Percentiles rank a stretch among this genome's conserved stretches.
Conservation (phyloP, 2,888 invertebrate species). For the Diaphora mendica region DNA sequence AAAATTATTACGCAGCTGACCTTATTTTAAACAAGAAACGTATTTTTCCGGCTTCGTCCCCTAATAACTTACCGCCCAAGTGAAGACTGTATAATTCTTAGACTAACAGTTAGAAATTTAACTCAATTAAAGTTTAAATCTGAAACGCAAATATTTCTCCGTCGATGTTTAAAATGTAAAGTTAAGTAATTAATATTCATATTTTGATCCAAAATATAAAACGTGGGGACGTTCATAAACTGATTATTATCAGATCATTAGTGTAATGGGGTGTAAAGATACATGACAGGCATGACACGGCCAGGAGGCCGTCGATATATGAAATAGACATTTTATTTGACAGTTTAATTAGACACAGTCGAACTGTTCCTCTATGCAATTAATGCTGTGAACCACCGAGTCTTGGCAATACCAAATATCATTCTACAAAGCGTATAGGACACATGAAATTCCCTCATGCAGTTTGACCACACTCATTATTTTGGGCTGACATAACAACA, state of each 20-base stretch:
- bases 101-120: slow-evolving; percentile 33
- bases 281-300: slow-evolving; percentile 52
- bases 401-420: slow-evolving; percentile 26
- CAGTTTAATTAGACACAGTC: slow-evolving; percentile 21
- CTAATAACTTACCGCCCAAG: slow-evolving; percentile 44
- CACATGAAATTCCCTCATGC: slow-evolving; percentile 52
- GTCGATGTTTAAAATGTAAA: neutral
- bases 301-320: slow-evolving; percentile 53
- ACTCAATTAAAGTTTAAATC: slow-evolving; percentile 27
- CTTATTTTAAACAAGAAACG: slow-evolving; percentile 49
- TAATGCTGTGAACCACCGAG: slow-evolving; percentile 18
- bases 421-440: slow-evolving; percentile 18
- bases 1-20: slow-evolving; percentile 62
- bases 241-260: slow-evolving; percentile 66
- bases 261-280: slow-evolving; percentile 62
- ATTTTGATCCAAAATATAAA: slow-evolving; percentile 30
- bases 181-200: slow-evolving; percentile 35
- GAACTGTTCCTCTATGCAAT: slow-evolving; percentile 22
- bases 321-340: slow-evolving; percentile 19
- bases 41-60: slow-evolving; percentile 61
- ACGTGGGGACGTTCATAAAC: slow-evolving; percentile 44
- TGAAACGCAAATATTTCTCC: slow-evolving; percentile 20
- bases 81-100: slow-evolving; percentile 53
- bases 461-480: slow-evolving; percentile 72
- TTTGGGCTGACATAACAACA: slow-evolving; percentile 76